Evolutionary conservation across 2,113 vertebrate species (phyloP).

Genomic region (Dissostichus mawsoni): DNA sequence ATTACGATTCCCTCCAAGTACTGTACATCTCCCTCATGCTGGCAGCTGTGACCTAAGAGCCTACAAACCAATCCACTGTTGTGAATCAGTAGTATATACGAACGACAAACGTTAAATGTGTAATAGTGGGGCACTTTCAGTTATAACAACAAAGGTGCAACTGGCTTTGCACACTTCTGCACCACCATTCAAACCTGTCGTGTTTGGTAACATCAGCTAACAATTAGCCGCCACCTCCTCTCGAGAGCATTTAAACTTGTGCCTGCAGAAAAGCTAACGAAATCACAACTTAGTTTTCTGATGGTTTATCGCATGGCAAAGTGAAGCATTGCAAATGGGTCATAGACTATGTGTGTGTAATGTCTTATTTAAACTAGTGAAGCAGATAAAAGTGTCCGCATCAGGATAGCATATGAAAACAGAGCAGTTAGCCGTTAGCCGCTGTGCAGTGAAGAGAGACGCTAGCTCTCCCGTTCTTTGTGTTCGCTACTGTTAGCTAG

Average conservation of each 20-base stretch:
- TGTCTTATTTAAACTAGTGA: neutral
- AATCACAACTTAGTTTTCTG: neutral
- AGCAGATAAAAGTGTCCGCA: constrained; percentile 3
- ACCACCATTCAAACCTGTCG: constrained; percentile 63
- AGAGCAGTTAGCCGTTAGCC: constrained; percentile 54
- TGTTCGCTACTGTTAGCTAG: constrained; percentile 72
- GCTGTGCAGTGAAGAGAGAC: constrained; percentile 27
- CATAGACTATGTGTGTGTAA: neutral
- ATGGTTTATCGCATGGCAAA: neutral
- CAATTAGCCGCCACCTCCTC: constrained; percentile 49
- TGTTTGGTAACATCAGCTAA: constrained; percentile 49
- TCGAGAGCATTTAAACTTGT: constrained; percentile 23
- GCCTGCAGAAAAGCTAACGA: neutral
- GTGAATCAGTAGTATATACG: neutral
- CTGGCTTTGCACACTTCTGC: constrained; percentile 41
- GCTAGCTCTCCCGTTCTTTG: constrained; percentile 76
- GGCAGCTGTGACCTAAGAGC: neutral
- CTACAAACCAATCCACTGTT: neutral
- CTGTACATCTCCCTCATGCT: neutral
- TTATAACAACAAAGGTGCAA: neutral
- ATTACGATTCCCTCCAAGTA: constrained; percentile 23
- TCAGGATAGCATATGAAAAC: constrained; percentile 42
- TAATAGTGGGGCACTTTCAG: neutral
- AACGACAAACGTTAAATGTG: neutral
- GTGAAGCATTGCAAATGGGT: rapidly evolving